These are phyloP conservation scores for Drosophila santomea DNA, from an alignment of 1,140 invertebrate species.

Conservation along the genomic window DNA sequence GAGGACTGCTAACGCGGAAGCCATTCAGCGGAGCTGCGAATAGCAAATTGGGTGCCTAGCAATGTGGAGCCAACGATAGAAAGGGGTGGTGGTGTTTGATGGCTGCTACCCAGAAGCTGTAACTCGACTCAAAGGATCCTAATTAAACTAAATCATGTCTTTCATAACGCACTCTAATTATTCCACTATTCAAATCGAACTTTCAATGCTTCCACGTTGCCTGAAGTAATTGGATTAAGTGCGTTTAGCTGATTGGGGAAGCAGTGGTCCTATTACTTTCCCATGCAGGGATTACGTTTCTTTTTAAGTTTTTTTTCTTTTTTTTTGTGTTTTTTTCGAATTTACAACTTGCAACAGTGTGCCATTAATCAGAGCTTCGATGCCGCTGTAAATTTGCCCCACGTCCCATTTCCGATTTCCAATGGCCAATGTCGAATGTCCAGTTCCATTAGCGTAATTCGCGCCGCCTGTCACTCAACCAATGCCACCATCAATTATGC, in stretches of 20 bases:
- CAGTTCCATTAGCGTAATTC: conserved; percentile 30
- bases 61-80: conserved; percentile 35
- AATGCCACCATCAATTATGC: conserved; percentile 28
- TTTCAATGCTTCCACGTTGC: too few species aligned
- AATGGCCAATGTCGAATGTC: too few species aligned
- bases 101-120: too few species aligned
- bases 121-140: not conserved
- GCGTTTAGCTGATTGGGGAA: not conserved
- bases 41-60: conserved; percentile 35
- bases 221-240: not conserved
- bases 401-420: conserved; percentile 8
- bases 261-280: not conserved
- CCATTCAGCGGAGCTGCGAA: conserved; percentile 6
- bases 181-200: not conserved
- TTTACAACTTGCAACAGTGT: not conserved
- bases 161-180: not conserved
- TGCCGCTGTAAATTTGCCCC: conserved; percentile 9
- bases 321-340: not conserved
- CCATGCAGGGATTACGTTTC: not conserved
- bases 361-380: conserved; percentile 20
- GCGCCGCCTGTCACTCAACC: conserved; percentile 24
- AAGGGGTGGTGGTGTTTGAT: too few species aligned
- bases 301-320: too few species aligned
- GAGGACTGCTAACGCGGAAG: conserved; percentile 2
- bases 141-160: conserved; percentile 3